These are phyloP conservation scores for Cryptomyrus ogoouensis DNA, from an alignment of 2,113 vertebrate species.

Conservation along the genomic window DNA sequence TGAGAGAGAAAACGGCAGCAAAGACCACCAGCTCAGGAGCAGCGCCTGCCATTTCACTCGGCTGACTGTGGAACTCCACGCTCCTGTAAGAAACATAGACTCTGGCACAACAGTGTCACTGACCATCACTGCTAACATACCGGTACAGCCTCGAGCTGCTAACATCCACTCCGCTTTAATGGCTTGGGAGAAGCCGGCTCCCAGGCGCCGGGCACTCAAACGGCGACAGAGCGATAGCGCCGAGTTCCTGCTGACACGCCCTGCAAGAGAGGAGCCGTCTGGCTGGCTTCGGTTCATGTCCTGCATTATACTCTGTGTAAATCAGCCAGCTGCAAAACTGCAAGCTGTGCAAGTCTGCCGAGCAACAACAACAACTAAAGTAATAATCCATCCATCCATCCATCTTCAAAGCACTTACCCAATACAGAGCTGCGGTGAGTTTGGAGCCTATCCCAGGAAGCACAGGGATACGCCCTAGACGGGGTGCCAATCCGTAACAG, in stretches of 20 bases:
- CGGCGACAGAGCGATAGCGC: background rate
- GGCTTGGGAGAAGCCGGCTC: background rate
- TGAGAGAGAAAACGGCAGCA: constrained; percentile 17
- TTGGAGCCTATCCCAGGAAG: background rate
- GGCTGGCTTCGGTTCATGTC: background rate
- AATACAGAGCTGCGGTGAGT: background rate
- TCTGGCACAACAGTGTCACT: background rate
- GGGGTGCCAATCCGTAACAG: background rate
- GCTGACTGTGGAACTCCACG: constrained; percentile 34
- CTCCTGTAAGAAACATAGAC: constrained; percentile 10
- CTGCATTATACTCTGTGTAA: background rate
- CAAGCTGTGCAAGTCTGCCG: background rate
- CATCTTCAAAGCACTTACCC: background rate
- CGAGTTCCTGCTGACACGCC: background rate
- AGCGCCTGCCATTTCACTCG: constrained; percentile 26
- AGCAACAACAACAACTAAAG: constrained; percentile 1
- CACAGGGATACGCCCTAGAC: background rate
- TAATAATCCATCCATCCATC: background rate
- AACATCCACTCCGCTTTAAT: constrained; percentile 17
- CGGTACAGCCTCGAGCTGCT: background rate
- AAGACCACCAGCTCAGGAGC: constrained; percentile 23
- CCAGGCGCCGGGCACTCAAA: background rate
- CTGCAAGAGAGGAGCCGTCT: background rate
- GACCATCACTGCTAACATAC: constrained; percentile 13
- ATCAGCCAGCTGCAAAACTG: background rate